These are phyloP conservation scores for Heliocidaris erythrogramma DNA, from an alignment of 35 echinoderm and acorn worm species.

Conservation along the genomic window DNA sequence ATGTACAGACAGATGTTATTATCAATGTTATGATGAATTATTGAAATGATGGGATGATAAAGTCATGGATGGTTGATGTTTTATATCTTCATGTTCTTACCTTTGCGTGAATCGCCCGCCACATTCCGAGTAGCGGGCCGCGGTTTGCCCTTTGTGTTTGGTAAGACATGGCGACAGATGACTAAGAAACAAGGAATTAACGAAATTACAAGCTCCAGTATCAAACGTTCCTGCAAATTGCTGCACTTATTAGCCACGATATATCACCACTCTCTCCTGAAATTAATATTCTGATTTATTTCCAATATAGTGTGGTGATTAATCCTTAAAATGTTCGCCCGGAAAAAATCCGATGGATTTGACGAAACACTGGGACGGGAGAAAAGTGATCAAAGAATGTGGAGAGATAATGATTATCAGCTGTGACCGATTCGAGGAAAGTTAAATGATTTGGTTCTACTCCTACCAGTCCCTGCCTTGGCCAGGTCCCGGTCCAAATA, in stretches of 20 bases:
- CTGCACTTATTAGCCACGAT: slow-evolving; percentile 8
- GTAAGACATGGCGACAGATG: neutral
- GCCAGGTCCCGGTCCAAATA: neutral
- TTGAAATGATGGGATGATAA: neutral
- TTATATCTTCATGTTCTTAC: neutral
- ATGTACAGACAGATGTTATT: too few species aligned
- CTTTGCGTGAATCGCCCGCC: slow-evolving; percentile 5
- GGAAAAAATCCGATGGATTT: neutral
- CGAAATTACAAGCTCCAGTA: neutral
- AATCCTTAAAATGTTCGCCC: neutral
- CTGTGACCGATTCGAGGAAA: slow-evolving; percentile 15
- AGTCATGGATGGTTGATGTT: neutral
- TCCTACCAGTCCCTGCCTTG: neutral
- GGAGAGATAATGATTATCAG: neutral
- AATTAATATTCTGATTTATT: neutral
- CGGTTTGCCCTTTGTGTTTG: neutral
- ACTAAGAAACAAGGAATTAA: neutral
- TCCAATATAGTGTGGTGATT: neutral
- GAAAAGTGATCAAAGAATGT: neutral
- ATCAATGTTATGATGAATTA: neutral
- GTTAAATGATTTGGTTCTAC: neutral
- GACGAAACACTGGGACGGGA: neutral
- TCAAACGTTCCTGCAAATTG: neutral
- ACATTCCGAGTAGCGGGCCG: neutral
- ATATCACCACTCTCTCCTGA: neutral